These are phyloP conservation scores for Mycetomoellerius zeteki DNA, from an alignment of 1,140 invertebrate genomes.

Conservation along the genomic window DNA sequence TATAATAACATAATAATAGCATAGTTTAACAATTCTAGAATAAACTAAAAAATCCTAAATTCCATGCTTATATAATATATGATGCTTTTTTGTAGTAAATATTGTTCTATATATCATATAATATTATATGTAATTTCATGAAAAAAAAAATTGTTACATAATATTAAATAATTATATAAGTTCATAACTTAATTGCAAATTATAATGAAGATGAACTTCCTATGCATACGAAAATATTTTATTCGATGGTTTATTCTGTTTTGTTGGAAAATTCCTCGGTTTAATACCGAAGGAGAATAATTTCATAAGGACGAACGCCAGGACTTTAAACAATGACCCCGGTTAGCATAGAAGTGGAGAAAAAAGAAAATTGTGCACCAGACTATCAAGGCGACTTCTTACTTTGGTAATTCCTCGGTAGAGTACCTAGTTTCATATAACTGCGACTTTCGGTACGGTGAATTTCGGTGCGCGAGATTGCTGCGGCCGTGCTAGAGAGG, in stretches of 20 bases:
- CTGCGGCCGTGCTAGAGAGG: constrained; percentile 23
- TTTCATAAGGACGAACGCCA: constrained; percentile 42
- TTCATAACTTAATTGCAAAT: neutral
- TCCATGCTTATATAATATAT: no score
- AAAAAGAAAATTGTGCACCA: constrained; percentile 69
- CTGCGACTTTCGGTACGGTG: constrained; percentile 54
- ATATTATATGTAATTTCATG: neutral
- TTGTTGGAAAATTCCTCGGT: constrained; percentile 11
- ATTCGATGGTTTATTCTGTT: constrained; percentile 28
- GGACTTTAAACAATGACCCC: constrained; percentile 23
- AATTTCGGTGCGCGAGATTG: constrained; percentile 48
- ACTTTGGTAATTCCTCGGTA: constrained; percentile 74
- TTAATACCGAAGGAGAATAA: constrained; percentile 13
- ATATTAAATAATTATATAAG: neutral
- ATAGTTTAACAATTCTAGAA: neutral
- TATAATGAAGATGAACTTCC: neutral
- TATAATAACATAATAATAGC: neutral
- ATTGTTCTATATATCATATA: neutral
- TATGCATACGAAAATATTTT: constrained; percentile 36
- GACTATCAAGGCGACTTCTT: constrained; percentile 74
- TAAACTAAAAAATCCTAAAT: neutral
- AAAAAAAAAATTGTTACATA: neutral
- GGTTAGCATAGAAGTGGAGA: constrained; percentile 46
- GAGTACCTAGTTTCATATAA: constrained; percentile 70
- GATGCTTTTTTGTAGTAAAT: no score